Conservation (phyloP, 2,797 vertebrate species). For the Arrhamphus sclerolepis region DNA sequence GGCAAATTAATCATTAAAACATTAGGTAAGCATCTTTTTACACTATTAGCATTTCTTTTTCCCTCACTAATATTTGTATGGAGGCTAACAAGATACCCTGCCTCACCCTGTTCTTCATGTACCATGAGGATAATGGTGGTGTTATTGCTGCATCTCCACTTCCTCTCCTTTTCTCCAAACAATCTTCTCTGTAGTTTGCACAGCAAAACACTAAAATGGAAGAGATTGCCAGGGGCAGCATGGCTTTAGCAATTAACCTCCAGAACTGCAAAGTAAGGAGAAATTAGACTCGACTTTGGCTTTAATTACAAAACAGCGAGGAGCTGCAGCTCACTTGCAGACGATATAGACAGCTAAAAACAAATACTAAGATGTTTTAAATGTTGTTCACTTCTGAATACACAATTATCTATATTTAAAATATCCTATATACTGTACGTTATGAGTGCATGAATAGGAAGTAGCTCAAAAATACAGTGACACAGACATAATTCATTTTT, state of each 20-base stretch:
- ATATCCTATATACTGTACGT: slow-evolving; percentile 3
- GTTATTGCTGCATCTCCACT: slow-evolving; percentile 59
- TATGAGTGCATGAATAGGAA: neutral
- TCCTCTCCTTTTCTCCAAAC: slow-evolving; percentile 55
- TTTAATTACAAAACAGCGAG: slow-evolving; percentile 72
- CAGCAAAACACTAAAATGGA: slow-evolving; percentile 55
- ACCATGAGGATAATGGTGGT: slow-evolving; percentile 46
- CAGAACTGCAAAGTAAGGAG: slow-evolving; percentile 70
- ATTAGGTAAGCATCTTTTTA: slow-evolving; percentile 20
- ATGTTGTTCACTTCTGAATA: slow-evolving; percentile 9
- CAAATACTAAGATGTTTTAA: slow-evolving; percentile 12
- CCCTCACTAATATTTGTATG: slow-evolving; percentile 51
- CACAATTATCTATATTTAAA: neutral
- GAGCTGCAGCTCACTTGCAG: slow-evolving; percentile 33
- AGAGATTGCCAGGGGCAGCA: slow-evolving; percentile 55
- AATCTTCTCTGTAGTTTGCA: slow-evolving; percentile 53
- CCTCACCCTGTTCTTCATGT: slow-evolving; percentile 29
- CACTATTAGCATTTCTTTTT: slow-evolving; percentile 44
- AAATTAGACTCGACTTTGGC: slow-evolving; percentile 66
- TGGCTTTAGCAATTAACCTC: slow-evolving; percentile 74
- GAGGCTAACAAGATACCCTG: slow-evolving; percentile 36
- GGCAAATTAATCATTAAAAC: slow-evolving; percentile 34
- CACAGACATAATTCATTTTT: slow-evolving; percentile 1
- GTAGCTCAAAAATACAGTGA: neutral
- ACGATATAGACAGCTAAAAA: slow-evolving; percentile 14